Evolutionary conservation across 1,140 invertebrate species (phyloP), one percentile per base, ranked within the genome.

Genomic region (Pantala flavescens): DNA sequence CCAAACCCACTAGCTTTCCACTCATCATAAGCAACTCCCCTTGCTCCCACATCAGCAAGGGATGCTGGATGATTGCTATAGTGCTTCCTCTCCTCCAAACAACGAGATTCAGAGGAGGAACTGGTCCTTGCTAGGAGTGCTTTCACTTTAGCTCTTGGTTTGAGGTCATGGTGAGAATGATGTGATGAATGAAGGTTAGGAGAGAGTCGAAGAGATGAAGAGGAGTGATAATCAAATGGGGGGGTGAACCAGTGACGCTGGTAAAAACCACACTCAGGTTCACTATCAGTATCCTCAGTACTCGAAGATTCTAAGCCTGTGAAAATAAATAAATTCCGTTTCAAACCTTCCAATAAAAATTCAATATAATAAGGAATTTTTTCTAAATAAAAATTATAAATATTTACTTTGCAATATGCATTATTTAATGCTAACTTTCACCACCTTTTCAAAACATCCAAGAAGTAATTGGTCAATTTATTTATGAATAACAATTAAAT

Each of bases 231-330:
- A n/a, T 72, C 24, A 14, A 72, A 24, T 28, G 71, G 42, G 12
- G 24, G 24, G 23, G 24, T 36, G 42, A 72, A 72, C 71, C 71
- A 72, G 19, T 72, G 71, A 28, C 71, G 23, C 24, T 72, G 71
- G 72, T 63, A 63, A 21, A 79, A 75, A 16, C 75, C 75, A 43
- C 74, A 49, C 71, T 81, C 79, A 75, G 81, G 81, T 72, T 81
- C 79, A 72, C 82, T 82, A 79, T 79, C 80, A 71, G 21, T 72
- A 11, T 79, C 79, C 70, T 82, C 81, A 78, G 81, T 81, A 76
- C 83, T 82, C 73, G 82, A 83, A 72, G 80, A 80, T 79, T 80
- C 79, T 73, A 83, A 74, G 71, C 79, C 83, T 84, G 36, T 79
- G 28, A 9, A 36, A 36, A 9, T 5, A 36, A 36, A 36, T 9